Percentiles rank a stretch among this genome's conserved stretches.
phyloP scores from a whole-genome alignment of 1,140 invertebrate species.

The Ceratoteleas bidentatus region DNA sequence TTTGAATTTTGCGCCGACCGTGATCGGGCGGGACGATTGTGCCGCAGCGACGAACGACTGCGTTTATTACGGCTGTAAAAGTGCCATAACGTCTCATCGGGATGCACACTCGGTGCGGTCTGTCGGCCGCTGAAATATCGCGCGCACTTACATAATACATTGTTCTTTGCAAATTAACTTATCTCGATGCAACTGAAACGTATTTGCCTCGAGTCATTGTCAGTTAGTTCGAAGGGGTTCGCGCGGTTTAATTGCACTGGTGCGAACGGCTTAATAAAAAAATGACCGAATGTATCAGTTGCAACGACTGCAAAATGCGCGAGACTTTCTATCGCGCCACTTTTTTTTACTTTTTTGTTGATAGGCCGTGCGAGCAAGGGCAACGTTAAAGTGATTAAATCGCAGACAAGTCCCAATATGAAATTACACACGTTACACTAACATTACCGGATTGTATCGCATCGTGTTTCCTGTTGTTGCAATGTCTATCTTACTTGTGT shows the following conservation, averaged over 20 bases:
- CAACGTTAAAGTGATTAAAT: conserved; percentile 73
- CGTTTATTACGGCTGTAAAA: conserved; percentile 64
- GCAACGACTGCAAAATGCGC: conserved; percentile 7
- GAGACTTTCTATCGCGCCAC: conserved; percentile 6
- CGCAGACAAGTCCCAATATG: conserved; percentile 75
- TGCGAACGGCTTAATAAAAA: conserved; percentile 1
- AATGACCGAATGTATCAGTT: conserved; percentile 5
- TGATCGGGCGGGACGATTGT: no score
- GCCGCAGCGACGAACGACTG: conserved; percentile 49
- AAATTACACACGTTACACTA: conserved; percentile 74
- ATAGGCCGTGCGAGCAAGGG: conserved; percentile 25
- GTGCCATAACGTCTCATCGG: conserved; percentile 54
- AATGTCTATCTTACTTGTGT: conserved; percentile 74
- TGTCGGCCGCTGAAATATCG: conserved; percentile 56
- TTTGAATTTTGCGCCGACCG: conserved; percentile 35
- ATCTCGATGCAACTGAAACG: conserved; percentile 30
- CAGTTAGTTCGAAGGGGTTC: conserved; percentile 19
- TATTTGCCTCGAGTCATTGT: conserved; percentile 28
- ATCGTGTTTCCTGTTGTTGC: conserved; percentile 69
- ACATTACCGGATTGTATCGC: conserved; percentile 75
- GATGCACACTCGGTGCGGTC: conserved; percentile 54
- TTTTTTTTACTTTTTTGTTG: conserved; percentile 18
- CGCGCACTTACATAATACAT: conserved; percentile 55
- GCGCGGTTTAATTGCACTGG: conserved; percentile 25
- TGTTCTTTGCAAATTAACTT: conserved; percentile 65